phyloP scores from a whole-genome alignment of 2,113 vertebrate genomes.

The Uria aalge region DNA sequence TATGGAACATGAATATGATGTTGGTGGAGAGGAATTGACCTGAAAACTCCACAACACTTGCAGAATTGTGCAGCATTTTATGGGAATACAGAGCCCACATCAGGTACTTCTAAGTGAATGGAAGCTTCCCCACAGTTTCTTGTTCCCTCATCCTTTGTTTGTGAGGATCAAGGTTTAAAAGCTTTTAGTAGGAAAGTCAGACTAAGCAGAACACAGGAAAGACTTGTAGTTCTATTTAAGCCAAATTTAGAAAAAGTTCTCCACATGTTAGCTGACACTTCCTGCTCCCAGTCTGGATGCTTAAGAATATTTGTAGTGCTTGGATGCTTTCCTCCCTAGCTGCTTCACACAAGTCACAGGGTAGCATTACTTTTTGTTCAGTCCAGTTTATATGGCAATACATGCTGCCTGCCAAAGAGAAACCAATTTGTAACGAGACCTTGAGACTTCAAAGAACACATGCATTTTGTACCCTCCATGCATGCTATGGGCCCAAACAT shows the following conservation, averaged over 20 bases:
- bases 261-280: neutral
- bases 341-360: neutral
- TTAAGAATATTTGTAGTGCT: neutral
- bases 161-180: neutral
- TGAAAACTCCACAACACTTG: neutral
- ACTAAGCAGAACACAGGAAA: neutral
- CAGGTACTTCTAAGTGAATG: neutral
- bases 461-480: neutral
- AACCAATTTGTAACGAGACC: neutral
- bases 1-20: neutral
- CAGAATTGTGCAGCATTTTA: neutral
- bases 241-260: neutral
- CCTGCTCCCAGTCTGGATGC: neutral
- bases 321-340: neutral
- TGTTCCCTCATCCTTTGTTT: neutral
- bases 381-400: slow-evolving; percentile 4
- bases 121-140: neutral
- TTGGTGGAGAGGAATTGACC: neutral
- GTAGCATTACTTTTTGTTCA: neutral
- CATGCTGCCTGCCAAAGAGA: slow-evolving; percentile 50
- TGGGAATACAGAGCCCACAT: neutral
- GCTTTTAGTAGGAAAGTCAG: neutral
- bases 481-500: neutral
- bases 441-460: neutral
- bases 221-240: neutral